These are phyloP conservation scores for Muscicapa striata DNA, from an alignment of 2,797 vertebrate species.

Conservation along the genomic window DNA sequence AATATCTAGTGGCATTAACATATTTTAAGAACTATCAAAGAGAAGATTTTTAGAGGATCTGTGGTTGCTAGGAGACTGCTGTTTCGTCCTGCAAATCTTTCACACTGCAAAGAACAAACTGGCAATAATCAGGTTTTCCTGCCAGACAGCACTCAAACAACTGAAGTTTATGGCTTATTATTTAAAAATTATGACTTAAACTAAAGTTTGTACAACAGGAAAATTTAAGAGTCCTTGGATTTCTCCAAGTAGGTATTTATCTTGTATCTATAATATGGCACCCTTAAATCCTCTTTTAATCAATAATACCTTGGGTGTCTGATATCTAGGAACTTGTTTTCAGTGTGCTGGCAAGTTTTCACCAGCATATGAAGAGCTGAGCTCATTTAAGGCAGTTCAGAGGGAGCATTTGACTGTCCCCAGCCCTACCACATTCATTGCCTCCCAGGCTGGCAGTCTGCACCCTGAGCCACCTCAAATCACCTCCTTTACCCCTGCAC, in stretches of 20 bases:
- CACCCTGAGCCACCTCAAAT: neutral
- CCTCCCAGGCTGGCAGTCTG: rapidly evolving
- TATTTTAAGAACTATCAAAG: constrained; percentile 69
- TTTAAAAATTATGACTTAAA: neutral
- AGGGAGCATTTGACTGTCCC: neutral
- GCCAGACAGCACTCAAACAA: constrained; percentile 43
- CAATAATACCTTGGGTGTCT: neutral
- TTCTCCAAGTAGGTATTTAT: neutral
- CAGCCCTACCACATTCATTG: neutral
- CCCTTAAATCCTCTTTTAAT: neutral
- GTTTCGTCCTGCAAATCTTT: constrained; percentile 67
- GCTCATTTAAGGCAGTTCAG: neutral
- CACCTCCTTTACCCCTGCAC: neutral
- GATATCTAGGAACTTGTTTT: neutral
- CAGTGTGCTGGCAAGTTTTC: neutral
- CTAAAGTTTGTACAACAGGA: neutral
- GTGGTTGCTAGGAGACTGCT: constrained; percentile 74
- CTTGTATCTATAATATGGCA: neutral
- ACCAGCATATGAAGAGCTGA: neutral
- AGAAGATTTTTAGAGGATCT: constrained; percentile 67
- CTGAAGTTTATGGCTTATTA: constrained; percentile 21
- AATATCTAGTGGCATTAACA: constrained; percentile 61
- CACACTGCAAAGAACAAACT: constrained; percentile 45
- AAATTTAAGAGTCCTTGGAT: neutral
- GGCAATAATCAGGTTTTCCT: constrained; percentile 57